Percentiles rank a stretch among this genome's conserved stretches.
phyloP scores from a whole-genome alignment of 2,113 vertebrate species.

The Lepidothrix coronata region DNA sequence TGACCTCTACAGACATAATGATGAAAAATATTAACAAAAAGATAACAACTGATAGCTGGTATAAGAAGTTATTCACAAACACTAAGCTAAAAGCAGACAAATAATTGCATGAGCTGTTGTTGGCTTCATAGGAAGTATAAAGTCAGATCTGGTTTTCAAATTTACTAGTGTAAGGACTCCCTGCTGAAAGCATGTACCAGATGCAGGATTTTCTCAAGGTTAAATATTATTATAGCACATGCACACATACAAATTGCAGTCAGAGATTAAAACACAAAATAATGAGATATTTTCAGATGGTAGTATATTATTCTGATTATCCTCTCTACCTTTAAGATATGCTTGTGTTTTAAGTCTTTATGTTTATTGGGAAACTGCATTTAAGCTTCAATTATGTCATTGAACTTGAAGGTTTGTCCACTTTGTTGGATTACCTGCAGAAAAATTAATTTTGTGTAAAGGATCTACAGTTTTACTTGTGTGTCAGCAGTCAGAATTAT shows the following conservation, averaged over 20 bases:
- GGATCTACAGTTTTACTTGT: not conserved
- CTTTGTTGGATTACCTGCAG: not conserved
- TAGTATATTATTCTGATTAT: constrained; percentile 22
- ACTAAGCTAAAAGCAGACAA: constrained; percentile 23
- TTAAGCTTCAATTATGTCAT: constrained; percentile 11
- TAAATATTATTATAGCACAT: constrained; percentile 36
- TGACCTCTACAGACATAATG: constrained; percentile 22
- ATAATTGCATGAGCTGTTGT: constrained; percentile 8
- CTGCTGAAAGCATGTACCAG: constrained; percentile 39
- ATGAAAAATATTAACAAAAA: constrained; percentile 49
- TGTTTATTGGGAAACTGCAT: constrained; percentile 4
- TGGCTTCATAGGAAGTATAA: constrained; percentile 49
- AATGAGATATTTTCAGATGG: constrained; percentile 41
- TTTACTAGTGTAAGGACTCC: constrained; percentile 28
- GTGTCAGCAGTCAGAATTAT: not conserved
- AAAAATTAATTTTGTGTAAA: not conserved
- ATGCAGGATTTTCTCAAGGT: constrained; percentile 57
- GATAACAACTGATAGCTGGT: not conserved
- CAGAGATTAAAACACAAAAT: constrained; percentile 53
- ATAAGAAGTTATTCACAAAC: constrained; percentile 31
- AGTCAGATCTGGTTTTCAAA: constrained; percentile 39
- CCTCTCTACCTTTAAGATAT: constrained; percentile 20
- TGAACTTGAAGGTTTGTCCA: constrained; percentile 21
- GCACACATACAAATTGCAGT: constrained; percentile 15
- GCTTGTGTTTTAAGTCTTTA: constrained; percentile 9